Conservation (phyloP, 2,888 invertebrate genomes). For the Epirrhoe alternata region DNA sequence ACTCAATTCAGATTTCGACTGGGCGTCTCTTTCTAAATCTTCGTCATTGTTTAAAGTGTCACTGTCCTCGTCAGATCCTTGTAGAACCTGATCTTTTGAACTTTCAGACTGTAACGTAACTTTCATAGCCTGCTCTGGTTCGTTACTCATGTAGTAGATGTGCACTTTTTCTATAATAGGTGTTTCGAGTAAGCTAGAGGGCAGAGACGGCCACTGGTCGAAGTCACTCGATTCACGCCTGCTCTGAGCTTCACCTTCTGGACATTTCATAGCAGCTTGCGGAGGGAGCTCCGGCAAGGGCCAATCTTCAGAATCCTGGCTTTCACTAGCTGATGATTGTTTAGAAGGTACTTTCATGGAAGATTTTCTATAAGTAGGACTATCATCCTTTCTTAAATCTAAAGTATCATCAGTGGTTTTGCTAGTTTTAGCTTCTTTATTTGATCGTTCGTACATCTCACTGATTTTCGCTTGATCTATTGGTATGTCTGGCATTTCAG, state of each 20-base stretch:
- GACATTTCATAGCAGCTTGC: conserved; percentile 65
- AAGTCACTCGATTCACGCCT: conserved; percentile 87
- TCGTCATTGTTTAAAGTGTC: conserved; percentile 88
- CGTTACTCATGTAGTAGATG: conserved; percentile 91
- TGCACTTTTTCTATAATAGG: conserved; percentile 91
- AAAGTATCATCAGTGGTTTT: conserved; percentile 57
- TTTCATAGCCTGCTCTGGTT: conserved; percentile 91
- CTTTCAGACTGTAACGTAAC: conserved; percentile 89
- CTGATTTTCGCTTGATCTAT: conserved; percentile 88
- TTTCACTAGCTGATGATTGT: conserved; percentile 84
- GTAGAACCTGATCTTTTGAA: conserved; percentile 84
- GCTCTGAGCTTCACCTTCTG: conserved; percentile 56
- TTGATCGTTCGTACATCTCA: conserved; percentile 84
- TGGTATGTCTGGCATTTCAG: conserved; percentile 93
- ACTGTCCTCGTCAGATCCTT: conserved; percentile 88
- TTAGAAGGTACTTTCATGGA: conserved; percentile 68
- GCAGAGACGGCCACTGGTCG: conserved; percentile 93
- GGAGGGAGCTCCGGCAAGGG: conserved; percentile 90
- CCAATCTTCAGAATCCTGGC: conserved; percentile 91
- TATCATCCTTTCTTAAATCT: conserved; percentile 62
- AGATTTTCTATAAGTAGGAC: conserved; percentile 54
- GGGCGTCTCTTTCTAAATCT: conserved; percentile 84
- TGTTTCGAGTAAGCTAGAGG: conserved; percentile 89
- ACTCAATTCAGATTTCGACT: conserved; percentile 75
- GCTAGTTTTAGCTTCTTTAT: conserved; percentile 70